These are phyloP conservation scores for Drosophila quinaria DNA, from an alignment of 2,888 invertebrate species.

Conservation along the genomic window DNA sequence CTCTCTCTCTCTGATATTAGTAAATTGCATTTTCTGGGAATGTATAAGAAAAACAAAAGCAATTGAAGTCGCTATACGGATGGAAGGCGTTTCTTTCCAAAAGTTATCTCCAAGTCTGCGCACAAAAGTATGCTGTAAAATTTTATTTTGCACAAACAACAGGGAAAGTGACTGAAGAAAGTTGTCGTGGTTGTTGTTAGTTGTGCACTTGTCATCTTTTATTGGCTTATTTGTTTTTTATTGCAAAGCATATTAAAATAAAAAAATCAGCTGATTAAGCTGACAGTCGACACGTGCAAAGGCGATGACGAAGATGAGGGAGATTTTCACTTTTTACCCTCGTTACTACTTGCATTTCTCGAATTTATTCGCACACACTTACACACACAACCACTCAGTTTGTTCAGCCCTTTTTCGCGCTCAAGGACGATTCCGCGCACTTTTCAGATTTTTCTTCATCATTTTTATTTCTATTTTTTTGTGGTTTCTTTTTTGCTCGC, in stretches of 20 bases:
- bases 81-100: conserved; percentile 7
- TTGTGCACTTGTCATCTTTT: conserved; percentile 1
- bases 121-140: conserved; percentile 61
- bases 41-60: conserved; percentile 9
- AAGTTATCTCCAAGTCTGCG: conserved; percentile 68
- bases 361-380: conserved; percentile 16
- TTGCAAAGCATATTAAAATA: too few relatives aligned
- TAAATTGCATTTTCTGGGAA: conserved; percentile 27
- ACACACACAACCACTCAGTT: conserved; percentile 10
- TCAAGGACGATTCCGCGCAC: conserved; percentile 32
- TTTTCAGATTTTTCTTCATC: conserved; percentile 2
- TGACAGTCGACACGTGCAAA: conserved; percentile 16
- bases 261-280: conserved; percentile 43
- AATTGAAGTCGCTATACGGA: conserved; percentile 17
- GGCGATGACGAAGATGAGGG: background rate
- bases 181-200: conserved; percentile 2
- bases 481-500: background rate
- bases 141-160: conserved; percentile 2
- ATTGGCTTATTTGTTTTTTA: background rate
- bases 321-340: background rate
- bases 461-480: background rate
- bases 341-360: conserved; percentile 34
- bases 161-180: background rate
- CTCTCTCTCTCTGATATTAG: conserved; percentile 13
- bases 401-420: conserved; percentile 15